These are phyloP conservation scores for Brachionus angularis DNA, from an alignment of 1,140 invertebrate genomes.

Conservation along the genomic window DNA sequence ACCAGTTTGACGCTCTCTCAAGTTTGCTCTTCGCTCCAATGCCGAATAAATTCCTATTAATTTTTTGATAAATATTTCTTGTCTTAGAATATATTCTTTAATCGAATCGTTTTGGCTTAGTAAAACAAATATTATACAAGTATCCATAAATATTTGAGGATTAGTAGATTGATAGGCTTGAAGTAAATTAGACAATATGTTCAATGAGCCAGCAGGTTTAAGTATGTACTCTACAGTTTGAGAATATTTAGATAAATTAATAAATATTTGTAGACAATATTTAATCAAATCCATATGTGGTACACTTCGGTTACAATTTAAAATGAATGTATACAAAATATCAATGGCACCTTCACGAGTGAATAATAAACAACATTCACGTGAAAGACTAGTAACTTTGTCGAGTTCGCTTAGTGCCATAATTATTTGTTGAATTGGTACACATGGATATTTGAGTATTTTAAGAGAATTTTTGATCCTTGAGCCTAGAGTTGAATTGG, in stretches of 20 bases:
- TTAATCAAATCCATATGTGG: slow-evolving; percentile 38
- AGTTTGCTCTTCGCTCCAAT: slow-evolving; percentile 14
- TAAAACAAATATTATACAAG: slow-evolving; percentile 29
- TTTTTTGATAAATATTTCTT: not conserved
- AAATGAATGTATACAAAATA: slow-evolving; percentile 16
- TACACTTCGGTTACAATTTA: slow-evolving; percentile 38
- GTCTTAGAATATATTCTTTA: not conserved
- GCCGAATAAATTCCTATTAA: slow-evolving; percentile 17
- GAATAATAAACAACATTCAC: slow-evolving; percentile 31
- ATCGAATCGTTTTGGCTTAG: slow-evolving; percentile 20
- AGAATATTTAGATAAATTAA: slow-evolving; percentile 28
- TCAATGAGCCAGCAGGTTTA: too few relatives aligned
- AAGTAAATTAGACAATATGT: not conserved
- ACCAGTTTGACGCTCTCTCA: not conserved
- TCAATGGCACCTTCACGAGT: slow-evolving; percentile 39
- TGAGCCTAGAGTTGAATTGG: slow-evolving; percentile 21
- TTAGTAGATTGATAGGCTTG: slow-evolving; percentile 35
- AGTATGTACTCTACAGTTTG: not conserved
- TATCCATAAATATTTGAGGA: slow-evolving; percentile 29
- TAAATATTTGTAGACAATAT: slow-evolving; percentile 34
- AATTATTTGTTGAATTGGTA: slow-evolving; percentile 26
- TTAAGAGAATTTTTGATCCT: slow-evolving; percentile 2
- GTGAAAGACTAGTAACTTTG: slow-evolving; percentile 37
- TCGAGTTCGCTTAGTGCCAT: slow-evolving; percentile 9
- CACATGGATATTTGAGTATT: slow-evolving; percentile 4